Evolutionary conservation across 2,888 invertebrate species (phyloP).

Genomic region (Drosophila cyrtoloma): DNA sequence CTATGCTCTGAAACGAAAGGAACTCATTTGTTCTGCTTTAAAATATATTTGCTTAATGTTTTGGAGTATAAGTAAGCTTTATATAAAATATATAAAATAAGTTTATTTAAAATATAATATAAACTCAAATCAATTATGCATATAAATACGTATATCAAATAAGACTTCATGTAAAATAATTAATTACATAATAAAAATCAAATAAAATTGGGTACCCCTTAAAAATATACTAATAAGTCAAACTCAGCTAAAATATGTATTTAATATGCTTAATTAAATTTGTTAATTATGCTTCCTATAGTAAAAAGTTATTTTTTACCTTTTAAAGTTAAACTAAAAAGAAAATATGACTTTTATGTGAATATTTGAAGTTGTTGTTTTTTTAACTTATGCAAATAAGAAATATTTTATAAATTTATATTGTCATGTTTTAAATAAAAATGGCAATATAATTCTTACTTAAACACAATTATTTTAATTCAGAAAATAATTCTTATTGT

Average conservation of each 20-base stretch:
- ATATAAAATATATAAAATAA: not conserved
- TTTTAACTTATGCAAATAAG: rapidly evolving
- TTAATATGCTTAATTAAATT: not conserved
- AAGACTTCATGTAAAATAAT: not conserved
- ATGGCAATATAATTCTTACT: not conserved
- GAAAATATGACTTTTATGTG: not conserved
- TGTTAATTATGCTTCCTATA: not conserved
- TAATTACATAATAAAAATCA: not conserved
- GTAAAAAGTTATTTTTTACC: not conserved
- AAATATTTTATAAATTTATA: not conserved
- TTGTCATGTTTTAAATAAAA: rapidly evolving
- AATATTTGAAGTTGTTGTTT: rapidly evolving
- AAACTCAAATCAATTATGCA: not conserved
- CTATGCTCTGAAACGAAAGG: conserved; percentile 15
- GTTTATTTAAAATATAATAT: too few relatives aligned
- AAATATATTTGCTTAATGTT: not conserved
- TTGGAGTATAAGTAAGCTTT: not conserved
- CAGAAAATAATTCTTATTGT: not conserved
- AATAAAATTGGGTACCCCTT: not conserved
- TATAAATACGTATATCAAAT: too few relatives aligned
- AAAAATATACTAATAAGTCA: not conserved
- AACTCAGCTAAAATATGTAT: not conserved
- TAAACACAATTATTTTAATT: not conserved
- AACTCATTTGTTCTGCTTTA: rapidly evolving
- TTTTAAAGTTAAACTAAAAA: not conserved